These are phyloP conservation scores for Molossus alvarezi DNA, from an alignment of 2,797 vertebrate genomes.

Conservation along the genomic window DNA sequence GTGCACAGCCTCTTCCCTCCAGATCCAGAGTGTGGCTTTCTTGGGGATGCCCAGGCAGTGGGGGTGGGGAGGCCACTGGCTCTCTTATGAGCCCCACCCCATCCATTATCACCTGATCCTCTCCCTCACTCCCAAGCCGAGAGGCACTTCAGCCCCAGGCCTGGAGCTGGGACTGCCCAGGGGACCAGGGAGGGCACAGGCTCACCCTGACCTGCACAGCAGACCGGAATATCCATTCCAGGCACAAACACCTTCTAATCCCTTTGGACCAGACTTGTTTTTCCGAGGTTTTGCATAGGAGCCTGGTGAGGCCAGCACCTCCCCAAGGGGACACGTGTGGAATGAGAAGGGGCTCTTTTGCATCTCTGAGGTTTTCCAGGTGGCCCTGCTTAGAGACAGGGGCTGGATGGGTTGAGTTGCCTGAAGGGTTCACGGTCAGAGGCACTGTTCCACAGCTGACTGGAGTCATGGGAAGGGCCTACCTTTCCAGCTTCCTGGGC, in stretches of 20 bases:
- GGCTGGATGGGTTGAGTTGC: neutral
- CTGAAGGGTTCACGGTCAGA: neutral
- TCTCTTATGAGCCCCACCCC: neutral
- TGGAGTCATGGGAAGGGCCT: neutral
- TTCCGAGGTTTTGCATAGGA: conserved; percentile 3
- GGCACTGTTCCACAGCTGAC: too few relatives aligned
- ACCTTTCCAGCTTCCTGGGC: neutral
- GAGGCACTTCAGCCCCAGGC: neutral
- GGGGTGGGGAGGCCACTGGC: neutral
- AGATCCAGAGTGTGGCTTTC: neutral
- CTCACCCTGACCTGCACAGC: neutral
- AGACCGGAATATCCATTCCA: neutral
- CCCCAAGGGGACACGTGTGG: neutral
- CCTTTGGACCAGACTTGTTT: neutral
- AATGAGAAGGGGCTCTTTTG: neutral
- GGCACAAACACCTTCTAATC: neutral
- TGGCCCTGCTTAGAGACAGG: neutral
- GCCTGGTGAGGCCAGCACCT: neutral
- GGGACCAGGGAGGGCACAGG: neutral
- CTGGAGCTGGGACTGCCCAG: neutral
- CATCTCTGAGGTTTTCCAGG: neutral
- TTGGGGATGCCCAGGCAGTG: neutral
- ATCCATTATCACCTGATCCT: neutral
- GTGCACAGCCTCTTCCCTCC: neutral
- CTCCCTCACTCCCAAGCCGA: neutral